phyloP scores from a whole-genome alignment of 30 jellyfish, hydroid and myxozoan genomes.

The Aurelia sp. region DNA sequence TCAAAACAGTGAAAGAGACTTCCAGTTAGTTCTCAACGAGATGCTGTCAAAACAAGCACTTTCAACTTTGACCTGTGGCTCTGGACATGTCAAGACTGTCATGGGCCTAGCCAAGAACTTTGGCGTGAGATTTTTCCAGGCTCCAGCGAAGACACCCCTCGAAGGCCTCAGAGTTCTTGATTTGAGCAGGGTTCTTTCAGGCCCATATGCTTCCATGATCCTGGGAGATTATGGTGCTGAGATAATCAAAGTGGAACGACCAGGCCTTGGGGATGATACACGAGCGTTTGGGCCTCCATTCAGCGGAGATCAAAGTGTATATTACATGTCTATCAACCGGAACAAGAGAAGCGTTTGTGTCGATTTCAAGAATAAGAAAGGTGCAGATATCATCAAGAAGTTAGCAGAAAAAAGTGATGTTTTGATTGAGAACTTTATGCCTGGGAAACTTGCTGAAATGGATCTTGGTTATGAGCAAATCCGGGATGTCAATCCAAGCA shows the following conservation, averaged over 20 bases:
- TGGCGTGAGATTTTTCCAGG: slow-evolving; percentile 29
- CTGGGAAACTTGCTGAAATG: slow-evolving; percentile 84
- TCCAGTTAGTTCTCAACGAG: background rate
- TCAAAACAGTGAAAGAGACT: no score
- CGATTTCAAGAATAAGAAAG: slow-evolving; percentile 78
- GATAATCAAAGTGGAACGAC: slow-evolving; percentile 87
- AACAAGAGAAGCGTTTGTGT: slow-evolving; percentile 84
- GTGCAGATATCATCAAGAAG: slow-evolving; percentile 76
- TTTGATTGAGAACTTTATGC: slow-evolving; percentile 88
- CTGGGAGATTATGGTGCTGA: slow-evolving; percentile 98
- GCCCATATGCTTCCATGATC: slow-evolving; percentile 93
- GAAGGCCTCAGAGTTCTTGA: slow-evolving; percentile 73
- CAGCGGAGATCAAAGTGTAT: slow-evolving; percentile 93
- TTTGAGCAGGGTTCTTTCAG: slow-evolving; percentile 91
- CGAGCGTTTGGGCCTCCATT: slow-evolving; percentile 97
- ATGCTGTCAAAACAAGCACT: slow-evolving; percentile 26
- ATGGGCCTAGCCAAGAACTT: slow-evolving; percentile 28
- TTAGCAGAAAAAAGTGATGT: slow-evolving; percentile 91
- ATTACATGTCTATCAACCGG: slow-evolving; percentile 88
- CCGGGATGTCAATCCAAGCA: slow-evolving; percentile 66
- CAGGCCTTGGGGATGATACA: slow-evolving; percentile 97
- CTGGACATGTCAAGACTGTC: slow-evolving; percentile 5
- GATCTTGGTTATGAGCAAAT: slow-evolving; percentile 86
- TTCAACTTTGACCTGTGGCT: slow-evolving; percentile 18
- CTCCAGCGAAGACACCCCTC: slow-evolving; percentile 52